These are phyloP conservation scores for Caenorhabditis becei DNA, from an alignment of 2,888 invertebrate species.

Conservation along the genomic window DNA sequence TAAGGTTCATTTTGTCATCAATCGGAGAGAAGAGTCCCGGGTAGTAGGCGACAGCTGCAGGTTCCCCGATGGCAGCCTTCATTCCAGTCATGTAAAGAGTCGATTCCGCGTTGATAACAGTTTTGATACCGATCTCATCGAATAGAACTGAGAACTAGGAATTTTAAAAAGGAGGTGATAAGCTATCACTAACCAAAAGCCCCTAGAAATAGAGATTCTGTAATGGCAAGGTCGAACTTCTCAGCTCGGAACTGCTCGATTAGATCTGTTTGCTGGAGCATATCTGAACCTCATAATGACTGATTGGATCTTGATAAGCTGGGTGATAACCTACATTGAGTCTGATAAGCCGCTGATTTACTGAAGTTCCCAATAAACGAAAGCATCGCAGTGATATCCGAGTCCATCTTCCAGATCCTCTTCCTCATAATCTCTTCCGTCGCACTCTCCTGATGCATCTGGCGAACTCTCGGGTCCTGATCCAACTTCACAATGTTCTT, in stretches of 20 bases:
- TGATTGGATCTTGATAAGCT: neutral
- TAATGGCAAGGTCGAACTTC: constrained; percentile 53
- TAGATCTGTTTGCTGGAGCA: constrained; percentile 33
- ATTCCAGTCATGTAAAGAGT: constrained; percentile 21
- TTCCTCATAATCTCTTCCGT: constrained; percentile 35
- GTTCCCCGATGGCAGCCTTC: constrained; percentile 46
- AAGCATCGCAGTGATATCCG: constrained; percentile 23
- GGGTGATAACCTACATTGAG: constrained; percentile 2
- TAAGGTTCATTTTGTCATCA: constrained; percentile 27
- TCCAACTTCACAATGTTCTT: constrained; percentile 30
- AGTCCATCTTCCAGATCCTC: constrained; percentile 26
- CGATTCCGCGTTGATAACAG: constrained; percentile 43
- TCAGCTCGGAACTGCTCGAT: constrained; percentile 29
- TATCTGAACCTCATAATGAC: constrained; percentile 28
- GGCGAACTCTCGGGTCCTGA: constrained; percentile 34
- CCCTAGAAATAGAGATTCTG: constrained; percentile 36
- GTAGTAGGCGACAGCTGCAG: constrained; percentile 31
- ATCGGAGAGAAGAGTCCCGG: constrained; percentile 28
- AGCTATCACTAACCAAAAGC: too few species aligned
- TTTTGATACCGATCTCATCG: constrained; percentile 37
- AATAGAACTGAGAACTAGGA: constrained; percentile 32
- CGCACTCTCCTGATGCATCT: constrained; percentile 30
- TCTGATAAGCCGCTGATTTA: constrained; percentile 19
- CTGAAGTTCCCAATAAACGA: constrained; percentile 33
- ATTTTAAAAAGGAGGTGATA: neutral